Base-by-base conservation (phyloP, 37 sponge, comb jelly and placozoan species). In the Oopsacas minuta region DNA sequence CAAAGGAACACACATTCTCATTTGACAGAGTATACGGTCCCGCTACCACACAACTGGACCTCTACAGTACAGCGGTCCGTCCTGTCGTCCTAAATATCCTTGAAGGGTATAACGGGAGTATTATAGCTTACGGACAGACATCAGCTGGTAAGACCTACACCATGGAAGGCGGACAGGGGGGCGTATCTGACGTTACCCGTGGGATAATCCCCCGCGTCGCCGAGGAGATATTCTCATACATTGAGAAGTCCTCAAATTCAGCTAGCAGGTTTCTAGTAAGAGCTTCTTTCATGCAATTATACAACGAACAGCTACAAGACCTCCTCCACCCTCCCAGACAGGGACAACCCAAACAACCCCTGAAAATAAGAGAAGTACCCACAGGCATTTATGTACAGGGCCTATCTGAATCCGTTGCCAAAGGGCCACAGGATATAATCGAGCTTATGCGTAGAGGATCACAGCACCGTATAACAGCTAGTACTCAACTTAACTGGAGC, bases 241-340 rank as follows among this genome's bases (percentile, higher is more conserved):
- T 95, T 75, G 86, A 89, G 61, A 86, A 85, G 36, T 86, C 38
- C 22, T 82, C 95, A 0, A 87, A 84, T 36, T 52, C 86, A 25
- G 87, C 37, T 37, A 91, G 89, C 30, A 83, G 82, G 83, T 95
- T 92, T 42, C 88, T 95, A 1, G 93, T 95, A 1, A 34, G 95
- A 32, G 89, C 87, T 25, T 92, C 93, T 5, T 95, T 88, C 37
- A 83, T 95, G 37, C 88, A 95, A 52, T 91, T 95, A 37, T 95
- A 95, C 89, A 95, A 95, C 88, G 95, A 95, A 36, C 89, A 88
- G 84, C 39, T 95, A 12, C 87, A 86, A 37, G 95, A 95, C 85
- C 82, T 95, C 7, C 81, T 94, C 83, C 36, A 36, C 10, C 86
- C 81, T 1, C 84, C 52, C 12, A 32, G 30, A 51, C 53, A 52